A percentile compares a stretch with the other conserved stretches of the same genome.
These are phyloP conservation scores for Drosophila lowei DNA, from an alignment of 1,140 invertebrate species.

Conservation along the genomic window DNA sequence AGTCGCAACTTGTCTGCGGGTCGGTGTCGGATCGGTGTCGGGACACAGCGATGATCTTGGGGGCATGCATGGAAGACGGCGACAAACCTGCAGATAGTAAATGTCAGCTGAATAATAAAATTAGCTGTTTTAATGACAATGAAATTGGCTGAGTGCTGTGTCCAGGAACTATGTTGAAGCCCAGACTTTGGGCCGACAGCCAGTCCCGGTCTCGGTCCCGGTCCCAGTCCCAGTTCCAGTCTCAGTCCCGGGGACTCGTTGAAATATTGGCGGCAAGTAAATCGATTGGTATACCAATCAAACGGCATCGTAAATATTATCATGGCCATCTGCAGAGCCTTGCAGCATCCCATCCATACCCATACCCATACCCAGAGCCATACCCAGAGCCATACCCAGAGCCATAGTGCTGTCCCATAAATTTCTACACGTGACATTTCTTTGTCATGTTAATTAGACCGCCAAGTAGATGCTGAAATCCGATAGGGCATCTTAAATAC, in stretches of 20 bases:
- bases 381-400: slow-evolving; percentile 4
- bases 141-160: slow-evolving; percentile 55
- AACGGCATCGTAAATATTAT: slow-evolving; percentile 79
- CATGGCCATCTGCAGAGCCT: slow-evolving; percentile 69
- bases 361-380: slow-evolving; percentile 5
- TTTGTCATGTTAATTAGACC: slow-evolving; percentile 83
- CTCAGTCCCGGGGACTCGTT: not conserved
- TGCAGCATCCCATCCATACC: slow-evolving; percentile 25
- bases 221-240: not conserved
- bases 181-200: no score
- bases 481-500: slow-evolving; percentile 74
- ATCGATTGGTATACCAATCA: slow-evolving; percentile 75
- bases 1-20: slow-evolving; percentile 32
- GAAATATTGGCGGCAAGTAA: slow-evolving; percentile 57
- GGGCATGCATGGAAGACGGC: slow-evolving; percentile 17
- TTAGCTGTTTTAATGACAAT: slow-evolving; percentile 78
- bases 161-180: slow-evolving; percentile 21
- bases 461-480: slow-evolving; percentile 67
- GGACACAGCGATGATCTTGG: slow-evolving; percentile 9
- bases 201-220: no score
- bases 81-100: slow-evolving; percentile 72
- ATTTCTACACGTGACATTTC: slow-evolving; percentile 76
- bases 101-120: slow-evolving; percentile 79
- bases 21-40: slow-evolving; percentile 1
- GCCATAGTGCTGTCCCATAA: slow-evolving; percentile 69